These are phyloP conservation scores for Benthochromis sp. DNA, from an alignment of 2,113 vertebrate genomes.

Conservation along the genomic window DNA sequence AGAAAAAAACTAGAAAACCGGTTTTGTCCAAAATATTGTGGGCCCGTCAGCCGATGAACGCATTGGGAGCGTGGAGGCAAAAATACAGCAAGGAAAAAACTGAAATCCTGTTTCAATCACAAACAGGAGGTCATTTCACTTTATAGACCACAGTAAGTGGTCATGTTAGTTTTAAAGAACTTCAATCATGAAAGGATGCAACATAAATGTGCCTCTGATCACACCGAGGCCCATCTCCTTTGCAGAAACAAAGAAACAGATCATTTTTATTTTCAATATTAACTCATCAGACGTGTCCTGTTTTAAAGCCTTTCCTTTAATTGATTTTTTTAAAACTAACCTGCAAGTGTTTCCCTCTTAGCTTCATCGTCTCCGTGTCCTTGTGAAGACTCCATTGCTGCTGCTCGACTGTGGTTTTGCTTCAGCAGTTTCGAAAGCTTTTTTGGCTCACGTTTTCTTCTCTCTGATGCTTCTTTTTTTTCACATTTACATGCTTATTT, in stretches of 20 bases:
- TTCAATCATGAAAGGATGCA: not conserved
- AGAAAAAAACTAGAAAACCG: fast-evolving
- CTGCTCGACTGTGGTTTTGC: fast-evolving
- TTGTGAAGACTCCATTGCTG: not conserved
- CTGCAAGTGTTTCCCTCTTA: not conserved
- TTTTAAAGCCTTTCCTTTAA: not conserved
- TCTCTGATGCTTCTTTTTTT: not conserved
- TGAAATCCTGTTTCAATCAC: not conserved
- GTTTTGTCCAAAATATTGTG: not conserved
- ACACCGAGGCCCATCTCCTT: not conserved
- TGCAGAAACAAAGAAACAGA: not conserved
- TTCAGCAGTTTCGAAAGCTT: not conserved
- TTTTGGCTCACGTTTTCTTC: not conserved
- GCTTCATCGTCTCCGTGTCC: not conserved
- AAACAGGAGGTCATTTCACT: not conserved
- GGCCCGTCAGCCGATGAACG: fast-evolving
- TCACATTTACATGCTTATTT: not conserved
- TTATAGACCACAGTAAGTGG: not conserved
- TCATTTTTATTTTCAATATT: not conserved
- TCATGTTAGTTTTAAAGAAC: not conserved
- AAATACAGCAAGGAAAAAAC: not conserved
- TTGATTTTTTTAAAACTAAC: not conserved
- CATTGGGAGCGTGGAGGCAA: not conserved
- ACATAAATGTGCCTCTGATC: not conserved
- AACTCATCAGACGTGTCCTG: not conserved